These are phyloP conservation scores for Cremastinae sp. DNA, from an alignment of 2,888 invertebrate species.

Conservation along the genomic window DNA sequence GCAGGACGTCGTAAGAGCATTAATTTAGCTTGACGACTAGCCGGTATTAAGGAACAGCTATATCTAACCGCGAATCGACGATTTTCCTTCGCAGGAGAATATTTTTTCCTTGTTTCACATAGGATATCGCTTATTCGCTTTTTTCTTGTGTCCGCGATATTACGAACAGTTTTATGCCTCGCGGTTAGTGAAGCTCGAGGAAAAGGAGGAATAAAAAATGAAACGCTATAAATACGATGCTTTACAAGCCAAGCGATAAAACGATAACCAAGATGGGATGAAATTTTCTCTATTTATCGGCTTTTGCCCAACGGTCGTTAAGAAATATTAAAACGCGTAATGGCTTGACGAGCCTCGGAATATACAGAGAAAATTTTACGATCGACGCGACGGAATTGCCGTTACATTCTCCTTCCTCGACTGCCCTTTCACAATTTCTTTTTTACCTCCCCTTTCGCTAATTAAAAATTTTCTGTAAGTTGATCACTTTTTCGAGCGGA, in stretches of 20 bases:
- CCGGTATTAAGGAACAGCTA: conserved; percentile 62
- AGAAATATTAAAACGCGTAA: conserved; percentile 62
- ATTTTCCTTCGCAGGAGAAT: conserved; percentile 33
- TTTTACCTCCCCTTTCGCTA: background rate
- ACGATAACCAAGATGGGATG: conserved; percentile 54
- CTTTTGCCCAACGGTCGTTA: conserved; percentile 55
- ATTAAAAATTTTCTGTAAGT: conserved; percentile 7
- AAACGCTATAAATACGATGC: conserved; percentile 27
- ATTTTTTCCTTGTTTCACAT: conserved; percentile 15
- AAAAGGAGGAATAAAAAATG: conserved; percentile 27
- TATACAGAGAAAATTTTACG: conserved; percentile 41
- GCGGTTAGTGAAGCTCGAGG: conserved; percentile 5
- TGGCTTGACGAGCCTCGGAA: conserved; percentile 36
- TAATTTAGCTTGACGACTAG: conserved; percentile 57
- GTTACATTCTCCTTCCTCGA: conserved; percentile 33
- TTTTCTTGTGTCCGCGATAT: conserved; percentile 44
- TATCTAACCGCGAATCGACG: conserved; percentile 60
- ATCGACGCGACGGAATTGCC: conserved; percentile 32
- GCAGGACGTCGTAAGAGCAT: conserved; percentile 54
- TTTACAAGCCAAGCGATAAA: conserved; percentile 29
- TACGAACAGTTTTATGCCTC: conserved; percentile 40
- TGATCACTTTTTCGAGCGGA: background rate
- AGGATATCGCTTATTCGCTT: conserved; percentile 48
- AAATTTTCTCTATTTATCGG: conserved; percentile 64
- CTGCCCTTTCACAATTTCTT: conserved; percentile 3